Percentiles rank a stretch among this genome's conserved stretches.
These are phyloP conservation scores for Cyprinodon tularosa DNA, from an alignment of 2,113 vertebrate genomes.

Conservation along the genomic window DNA sequence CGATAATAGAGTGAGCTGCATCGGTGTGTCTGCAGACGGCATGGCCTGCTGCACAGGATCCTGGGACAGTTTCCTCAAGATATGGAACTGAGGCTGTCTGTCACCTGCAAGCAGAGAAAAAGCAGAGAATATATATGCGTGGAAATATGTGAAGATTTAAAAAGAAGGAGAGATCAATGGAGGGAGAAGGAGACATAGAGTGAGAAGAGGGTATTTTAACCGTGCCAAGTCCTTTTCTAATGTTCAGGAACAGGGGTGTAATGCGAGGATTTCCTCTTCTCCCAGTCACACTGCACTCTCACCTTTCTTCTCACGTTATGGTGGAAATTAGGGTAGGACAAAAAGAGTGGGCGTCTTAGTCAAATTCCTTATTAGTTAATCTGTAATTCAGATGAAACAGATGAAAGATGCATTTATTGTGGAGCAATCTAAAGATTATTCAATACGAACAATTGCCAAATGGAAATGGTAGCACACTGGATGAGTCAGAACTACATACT, in stretches of 20 bases:
- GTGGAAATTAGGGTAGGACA: constrained; percentile 31
- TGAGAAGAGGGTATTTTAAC: constrained; percentile 60
- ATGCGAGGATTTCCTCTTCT: constrained; percentile 48
- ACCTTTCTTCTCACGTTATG: constrained; percentile 49
- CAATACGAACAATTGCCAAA: constrained; percentile 69
- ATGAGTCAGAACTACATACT: constrained; percentile 35
- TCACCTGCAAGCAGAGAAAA: constrained; percentile 23
- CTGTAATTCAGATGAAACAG: constrained; percentile 32
- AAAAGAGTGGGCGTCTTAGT: constrained; percentile 19
- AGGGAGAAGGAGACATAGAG: constrained; percentile 26
- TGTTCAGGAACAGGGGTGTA: constrained; percentile 48
- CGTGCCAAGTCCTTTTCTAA: constrained; percentile 73
- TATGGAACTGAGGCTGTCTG: constrained; percentile 88
- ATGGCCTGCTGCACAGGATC: constrained; percentile 97
- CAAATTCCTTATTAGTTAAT: constrained; percentile 45
- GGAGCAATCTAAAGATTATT: constrained; percentile 42
- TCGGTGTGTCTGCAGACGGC: constrained; percentile 90
- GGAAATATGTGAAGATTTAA: constrained; percentile 36
- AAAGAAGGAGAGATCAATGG: constrained; percentile 34
- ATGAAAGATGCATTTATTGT: constrained; percentile 48
- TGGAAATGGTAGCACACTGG: constrained; percentile 57
- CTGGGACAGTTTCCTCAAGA: constrained; percentile 99
- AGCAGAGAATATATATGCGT: constrained; percentile 23
- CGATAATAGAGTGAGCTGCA: constrained; percentile 97
- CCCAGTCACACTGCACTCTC: constrained; percentile 37